Percentiles rank a stretch among this genome's conserved stretches.
These are phyloP conservation scores for Drosophila kokeensis DNA, from an alignment of 2,888 invertebrate species.

Conservation along the genomic window DNA sequence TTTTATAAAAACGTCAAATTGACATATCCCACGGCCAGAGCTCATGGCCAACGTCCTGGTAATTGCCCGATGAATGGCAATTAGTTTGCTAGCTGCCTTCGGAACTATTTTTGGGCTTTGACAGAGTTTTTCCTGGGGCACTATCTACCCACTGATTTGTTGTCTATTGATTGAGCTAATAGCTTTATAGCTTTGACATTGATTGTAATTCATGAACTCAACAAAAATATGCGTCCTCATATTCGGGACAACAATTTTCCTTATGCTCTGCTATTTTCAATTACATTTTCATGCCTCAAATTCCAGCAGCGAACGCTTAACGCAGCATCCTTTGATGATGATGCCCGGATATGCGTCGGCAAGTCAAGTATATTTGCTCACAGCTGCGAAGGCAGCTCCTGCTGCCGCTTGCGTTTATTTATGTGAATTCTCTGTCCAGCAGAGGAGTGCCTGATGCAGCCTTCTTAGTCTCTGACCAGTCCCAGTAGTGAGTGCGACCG, in stretches of 20 bases:
- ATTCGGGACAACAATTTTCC: constrained; percentile 16
- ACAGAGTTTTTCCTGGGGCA: not conserved
- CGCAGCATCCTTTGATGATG: constrained; percentile 34
- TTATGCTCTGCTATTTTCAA: constrained; percentile 37
- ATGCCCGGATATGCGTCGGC: constrained; percentile 21
- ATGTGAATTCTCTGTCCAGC: constrained; percentile 54
- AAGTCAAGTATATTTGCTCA: constrained; percentile 59
- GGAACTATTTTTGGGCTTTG: constrained; percentile 32
- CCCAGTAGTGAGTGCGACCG: not conserved
- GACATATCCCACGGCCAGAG: constrained; percentile 58
- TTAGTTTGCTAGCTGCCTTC: constrained; percentile 48
- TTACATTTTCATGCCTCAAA: constrained; percentile 51
- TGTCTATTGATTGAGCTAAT: constrained; percentile 45
- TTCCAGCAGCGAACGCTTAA: constrained; percentile 43
- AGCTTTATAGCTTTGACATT: constrained; percentile 6
- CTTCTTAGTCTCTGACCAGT: not conserved
- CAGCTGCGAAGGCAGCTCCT: constrained; percentile 29
- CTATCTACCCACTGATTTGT: constrained; percentile 1
- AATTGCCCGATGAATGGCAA: constrained; percentile 65
- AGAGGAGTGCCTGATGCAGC: constrained; percentile 1
- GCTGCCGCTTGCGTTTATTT: constrained; percentile 62
- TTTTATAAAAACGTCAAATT: constrained; percentile 52
- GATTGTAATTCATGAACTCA: constrained; percentile 11
- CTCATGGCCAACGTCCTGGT: constrained; percentile 45
- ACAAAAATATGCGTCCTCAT: constrained; percentile 8